These are phyloP conservation scores for Seira musarum DNA, from an alignment of 2,888 invertebrate species.

Conservation along the genomic window DNA sequence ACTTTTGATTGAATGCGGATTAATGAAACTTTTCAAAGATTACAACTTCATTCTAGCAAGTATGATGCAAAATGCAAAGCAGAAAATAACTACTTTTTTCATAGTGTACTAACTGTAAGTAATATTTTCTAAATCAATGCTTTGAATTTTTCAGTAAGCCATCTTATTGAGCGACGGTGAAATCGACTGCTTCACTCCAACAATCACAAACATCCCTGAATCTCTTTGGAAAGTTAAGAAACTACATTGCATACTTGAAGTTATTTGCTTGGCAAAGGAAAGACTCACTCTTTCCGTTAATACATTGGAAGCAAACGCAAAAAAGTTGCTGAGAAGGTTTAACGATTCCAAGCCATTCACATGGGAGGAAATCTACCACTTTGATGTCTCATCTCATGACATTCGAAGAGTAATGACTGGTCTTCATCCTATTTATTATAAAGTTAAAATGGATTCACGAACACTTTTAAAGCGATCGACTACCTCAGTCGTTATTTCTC, in stretches of 20 bases:
- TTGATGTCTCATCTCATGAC: slow-evolving; percentile 61
- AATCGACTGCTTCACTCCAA: slow-evolving; percentile 53
- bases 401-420: slow-evolving; percentile 46
- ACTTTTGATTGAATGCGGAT: slow-evolving; percentile 63
- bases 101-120: neutral
- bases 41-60: slow-evolving; percentile 66
- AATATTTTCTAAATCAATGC: too few species aligned
- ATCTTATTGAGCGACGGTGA: slow-evolving; percentile 63
- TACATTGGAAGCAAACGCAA: slow-evolving; percentile 60
- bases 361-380: slow-evolving; percentile 64
- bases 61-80: slow-evolving; percentile 36
- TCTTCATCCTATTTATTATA: slow-evolving; percentile 61
- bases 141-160: slow-evolving; percentile 59
- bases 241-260: slow-evolving; percentile 66
- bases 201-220: slow-evolving; percentile 25
- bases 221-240: slow-evolving; percentile 63
- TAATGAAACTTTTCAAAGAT: slow-evolving; percentile 66
- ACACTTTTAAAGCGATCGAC: slow-evolving; percentile 45
- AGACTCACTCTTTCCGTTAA: slow-evolving; percentile 59
- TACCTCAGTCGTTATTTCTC: slow-evolving; percentile 55
- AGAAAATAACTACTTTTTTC: too few species aligned
- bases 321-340: slow-evolving; percentile 60
- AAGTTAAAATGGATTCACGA: slow-evolving; percentile 56
- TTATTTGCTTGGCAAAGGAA: slow-evolving; percentile 63
- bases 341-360: slow-evolving; percentile 24